Evolutionary conservation across 1,140 invertebrate species (phyloP).

Genomic region (Cardiocondyla obscurior): DNA sequence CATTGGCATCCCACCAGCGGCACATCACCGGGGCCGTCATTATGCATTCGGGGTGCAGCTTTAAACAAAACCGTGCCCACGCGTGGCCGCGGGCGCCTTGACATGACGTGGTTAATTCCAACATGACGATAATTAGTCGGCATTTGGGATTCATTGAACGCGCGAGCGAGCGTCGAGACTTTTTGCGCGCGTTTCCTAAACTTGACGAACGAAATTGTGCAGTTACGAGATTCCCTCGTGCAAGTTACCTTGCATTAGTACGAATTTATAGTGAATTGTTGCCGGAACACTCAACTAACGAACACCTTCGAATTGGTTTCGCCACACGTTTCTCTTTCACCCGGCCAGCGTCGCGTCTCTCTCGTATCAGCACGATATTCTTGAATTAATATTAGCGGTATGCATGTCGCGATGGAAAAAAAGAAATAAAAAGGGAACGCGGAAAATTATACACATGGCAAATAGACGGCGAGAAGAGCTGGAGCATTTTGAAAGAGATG

Average conservation of each 20-base stretch:
- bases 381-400: not conserved
- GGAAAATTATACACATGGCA: not conserved
- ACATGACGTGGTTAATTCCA: conserved; percentile 47
- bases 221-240: not conserved
- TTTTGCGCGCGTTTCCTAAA: not conserved
- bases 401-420: not conserved
- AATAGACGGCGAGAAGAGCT: not conserved
- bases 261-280: not conserved
- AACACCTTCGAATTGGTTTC: not conserved
- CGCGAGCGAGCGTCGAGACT: not conserved
- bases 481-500: not conserved
- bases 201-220: not conserved
- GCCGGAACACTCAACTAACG: not conserved
- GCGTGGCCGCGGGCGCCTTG: conserved; percentile 22
- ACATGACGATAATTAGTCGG: conserved; percentile 37
- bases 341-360: not conserved
- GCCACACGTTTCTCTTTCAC: not conserved
- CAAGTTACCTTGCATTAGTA: not conserved
- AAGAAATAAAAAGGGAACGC: not conserved
- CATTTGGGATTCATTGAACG: conserved; percentile 34
- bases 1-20: conserved; percentile 54
- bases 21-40: conserved; percentile 46
- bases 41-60: conserved; percentile 47
- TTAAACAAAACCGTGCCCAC: conserved; percentile 44
- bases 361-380: not conserved